Percentiles rank a stretch among this genome's conserved stretches.
These are phyloP conservation scores for Tetragonula carbonaria DNA, from an alignment of 2,888 invertebrate genomes.

Conservation along the genomic window DNA sequence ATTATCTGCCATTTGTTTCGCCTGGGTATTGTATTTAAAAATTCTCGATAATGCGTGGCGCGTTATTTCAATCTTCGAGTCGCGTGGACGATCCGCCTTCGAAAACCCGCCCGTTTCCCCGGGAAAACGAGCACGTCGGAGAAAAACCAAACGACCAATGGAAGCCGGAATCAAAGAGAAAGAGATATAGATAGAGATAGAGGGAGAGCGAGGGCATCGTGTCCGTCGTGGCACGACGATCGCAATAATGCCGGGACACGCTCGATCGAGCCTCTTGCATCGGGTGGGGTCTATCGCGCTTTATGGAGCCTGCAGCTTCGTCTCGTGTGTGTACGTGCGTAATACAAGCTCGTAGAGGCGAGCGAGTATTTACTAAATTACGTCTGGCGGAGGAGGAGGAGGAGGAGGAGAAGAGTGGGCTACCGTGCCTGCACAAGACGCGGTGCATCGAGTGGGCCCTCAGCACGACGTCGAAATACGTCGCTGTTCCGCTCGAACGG, in stretches of 20 bases:
- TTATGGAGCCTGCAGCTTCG: slow-evolving; percentile 58
- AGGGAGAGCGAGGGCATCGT: slow-evolving; percentile 61
- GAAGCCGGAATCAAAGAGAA: slow-evolving; percentile 1
- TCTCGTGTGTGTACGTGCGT: slow-evolving; percentile 54
- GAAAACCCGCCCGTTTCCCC: background rate
- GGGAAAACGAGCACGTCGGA: background rate
- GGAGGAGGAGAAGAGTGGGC: background rate
- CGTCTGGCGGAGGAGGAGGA: slow-evolving; percentile 57
- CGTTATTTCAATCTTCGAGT: background rate
- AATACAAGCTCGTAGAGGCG: slow-evolving; percentile 55
- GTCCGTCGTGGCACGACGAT: slow-evolving; percentile 72
- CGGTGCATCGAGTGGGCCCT: slow-evolving; percentile 45
- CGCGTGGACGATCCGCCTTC: background rate
- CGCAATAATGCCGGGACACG: slow-evolving; percentile 77
- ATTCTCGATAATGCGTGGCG: no score
- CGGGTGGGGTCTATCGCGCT: slow-evolving; percentile 76
- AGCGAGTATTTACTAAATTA: slow-evolving; percentile 66
- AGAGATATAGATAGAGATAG: background rate
- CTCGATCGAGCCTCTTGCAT: slow-evolving; percentile 76
- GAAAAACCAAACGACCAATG: background rate
- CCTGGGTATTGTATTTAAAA: no score
- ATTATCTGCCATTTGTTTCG: no score
- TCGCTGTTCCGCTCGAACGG: slow-evolving; percentile 48
- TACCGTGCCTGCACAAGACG: slow-evolving; percentile 36
- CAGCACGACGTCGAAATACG: slow-evolving; percentile 47